Conservation (phyloP, 1,140 invertebrate genomes). For the Drosophila fuyamai region DNA sequence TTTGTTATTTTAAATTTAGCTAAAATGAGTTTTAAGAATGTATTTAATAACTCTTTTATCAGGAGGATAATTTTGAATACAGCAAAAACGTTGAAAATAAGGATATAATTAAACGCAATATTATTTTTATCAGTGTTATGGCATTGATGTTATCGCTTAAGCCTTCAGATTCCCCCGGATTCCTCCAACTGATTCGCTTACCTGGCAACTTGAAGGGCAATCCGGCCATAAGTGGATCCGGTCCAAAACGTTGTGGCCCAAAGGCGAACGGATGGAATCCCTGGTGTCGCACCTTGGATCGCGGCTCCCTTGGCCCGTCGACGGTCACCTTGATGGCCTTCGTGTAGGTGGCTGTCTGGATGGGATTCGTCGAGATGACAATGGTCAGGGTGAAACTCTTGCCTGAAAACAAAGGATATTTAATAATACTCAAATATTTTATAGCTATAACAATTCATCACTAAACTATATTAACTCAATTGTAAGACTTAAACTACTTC, state of each 20-base stretch:
- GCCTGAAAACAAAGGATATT: constrained; percentile 86
- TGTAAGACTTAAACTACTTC: too few species aligned
- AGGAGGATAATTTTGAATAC: too few species aligned
- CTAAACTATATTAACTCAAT: too few species aligned
- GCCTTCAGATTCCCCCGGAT: constrained; percentile 3
- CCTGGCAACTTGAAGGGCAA: constrained; percentile 93
- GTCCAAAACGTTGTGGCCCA: constrained; percentile 91
- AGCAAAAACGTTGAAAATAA: too few species aligned
- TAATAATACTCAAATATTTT: too few species aligned
- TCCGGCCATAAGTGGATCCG: constrained; percentile 91
- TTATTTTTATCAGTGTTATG: not conserved
- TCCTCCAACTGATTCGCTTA: constrained; percentile 84
- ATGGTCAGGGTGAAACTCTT: constrained; percentile 99
- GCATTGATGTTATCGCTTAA: constrained; percentile 22
- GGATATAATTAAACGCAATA: too few species aligned
- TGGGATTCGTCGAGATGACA: constrained; percentile 95
- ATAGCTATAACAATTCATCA: too few species aligned
- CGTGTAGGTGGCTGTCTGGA: constrained; percentile 95
- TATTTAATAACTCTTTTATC: too few species aligned
- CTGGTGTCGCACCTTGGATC: constrained; percentile 95
- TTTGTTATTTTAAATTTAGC: too few species aligned
- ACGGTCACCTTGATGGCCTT: constrained; percentile 99
- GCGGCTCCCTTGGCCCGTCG: constrained; percentile 97
- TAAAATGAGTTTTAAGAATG: too few species aligned
- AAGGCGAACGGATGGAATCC: constrained; percentile 95